Evolutionary conservation across 1,140 invertebrate species (phyloP), one percentile per base, ranked within the genome.

Genomic region (Caligus rogercresseyi): DNA sequence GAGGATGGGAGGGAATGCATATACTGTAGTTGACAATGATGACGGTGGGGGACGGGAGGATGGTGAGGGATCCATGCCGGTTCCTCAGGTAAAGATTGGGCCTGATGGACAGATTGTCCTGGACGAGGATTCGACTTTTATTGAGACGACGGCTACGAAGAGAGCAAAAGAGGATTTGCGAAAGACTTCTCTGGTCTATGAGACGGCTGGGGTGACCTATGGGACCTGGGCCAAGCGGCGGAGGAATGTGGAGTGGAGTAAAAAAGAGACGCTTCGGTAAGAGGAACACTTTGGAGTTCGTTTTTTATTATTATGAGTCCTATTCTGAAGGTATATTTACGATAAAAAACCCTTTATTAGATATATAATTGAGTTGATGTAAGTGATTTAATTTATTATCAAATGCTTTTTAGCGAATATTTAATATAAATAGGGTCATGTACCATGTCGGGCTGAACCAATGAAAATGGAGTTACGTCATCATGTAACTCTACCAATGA

Each of bases 81-180:
- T 58, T 25, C 14, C 67, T 60, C 65, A 63, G 65, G 31, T 93
- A 1, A 91, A 88, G 77, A 79, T 94, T 14, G 87, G 87, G 20
- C 81, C 85, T 0, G 83, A 91, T 71, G 89, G 89, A 2, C 79
- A 87, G 70, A 80, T 93, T 59, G 80, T 91, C 56, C 74, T 92
- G 1, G 88, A 92, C 70, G 85, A 90, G 69, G 51, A 18, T 15
- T 23, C 18, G 14, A 63, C 61, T 2, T 1, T 69, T 1, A 84
- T 88, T 66, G 84, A 88, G 70, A 83, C 81, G 63, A 83, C 82
- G 1, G 79, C 80, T 55, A 75, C 78, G 43, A 77, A 79, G 52
- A 78, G 79, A 65, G 75, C 76, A 25, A 77, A 81, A 25, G 79
- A 82, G 68, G 74, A 78, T 24, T 70, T 85, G 0, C 74, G 78